Conservation (phyloP, 1,140 invertebrate genomes). For the Hestina assimilis region DNA sequence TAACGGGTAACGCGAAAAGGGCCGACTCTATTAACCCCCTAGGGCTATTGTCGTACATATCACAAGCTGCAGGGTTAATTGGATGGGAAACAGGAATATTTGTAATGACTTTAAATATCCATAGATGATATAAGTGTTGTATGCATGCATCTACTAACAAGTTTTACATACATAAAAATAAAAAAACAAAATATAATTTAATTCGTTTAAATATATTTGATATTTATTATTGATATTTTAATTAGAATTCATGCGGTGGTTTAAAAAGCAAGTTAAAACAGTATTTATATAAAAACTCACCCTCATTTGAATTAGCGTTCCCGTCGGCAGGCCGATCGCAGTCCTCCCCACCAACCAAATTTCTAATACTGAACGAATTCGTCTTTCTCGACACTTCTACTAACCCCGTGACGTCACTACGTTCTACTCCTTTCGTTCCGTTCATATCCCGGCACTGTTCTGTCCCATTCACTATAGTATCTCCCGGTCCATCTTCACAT, state of each 20-base stretch:
- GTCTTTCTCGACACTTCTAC: conserved; percentile 55
- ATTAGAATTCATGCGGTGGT: neutral
- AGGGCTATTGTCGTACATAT: no score
- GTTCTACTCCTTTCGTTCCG: conserved; percentile 45
- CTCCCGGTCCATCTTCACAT: conserved; percentile 39
- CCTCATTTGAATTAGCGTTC: conserved; percentile 46
- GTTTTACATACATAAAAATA: no score
- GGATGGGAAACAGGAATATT: no score
- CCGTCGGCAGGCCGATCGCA: conserved; percentile 56
- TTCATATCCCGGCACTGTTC: conserved; percentile 56
- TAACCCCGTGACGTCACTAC: conserved; percentile 51
- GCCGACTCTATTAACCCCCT: no score
- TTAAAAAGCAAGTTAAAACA: neutral
- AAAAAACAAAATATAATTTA: neutral
- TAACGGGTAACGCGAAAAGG: no score
- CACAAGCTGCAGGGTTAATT: no score
- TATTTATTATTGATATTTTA: neutral
- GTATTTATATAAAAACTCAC: conserved; percentile 35
- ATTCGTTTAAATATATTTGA: neutral
- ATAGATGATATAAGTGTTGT: no score
- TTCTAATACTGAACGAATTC: conserved; percentile 63
- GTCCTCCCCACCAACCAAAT: conserved; percentile 57
- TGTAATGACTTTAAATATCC: no score
- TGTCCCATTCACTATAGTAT: conserved; percentile 38
- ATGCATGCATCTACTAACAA: no score